Evolutionary conservation across 2,888 invertebrate species (phyloP).

Genomic region (Cheilosia vulpina): DNA sequence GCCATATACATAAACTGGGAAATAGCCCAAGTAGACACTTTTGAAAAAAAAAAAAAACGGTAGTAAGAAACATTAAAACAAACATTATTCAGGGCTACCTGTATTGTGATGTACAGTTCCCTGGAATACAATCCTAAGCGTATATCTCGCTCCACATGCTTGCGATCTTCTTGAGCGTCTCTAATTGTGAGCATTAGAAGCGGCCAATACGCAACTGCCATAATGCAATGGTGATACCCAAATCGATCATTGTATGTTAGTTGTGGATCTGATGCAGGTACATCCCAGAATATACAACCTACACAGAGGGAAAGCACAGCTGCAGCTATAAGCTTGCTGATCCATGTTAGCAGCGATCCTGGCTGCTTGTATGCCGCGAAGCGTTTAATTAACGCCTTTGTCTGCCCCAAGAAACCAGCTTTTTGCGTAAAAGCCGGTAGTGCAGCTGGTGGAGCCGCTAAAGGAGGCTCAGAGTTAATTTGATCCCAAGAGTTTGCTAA

Average conservation of each 20-base stretch:
- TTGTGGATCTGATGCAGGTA: constrained; percentile 90
- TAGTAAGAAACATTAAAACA: not conserved
- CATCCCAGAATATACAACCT: constrained; percentile 95
- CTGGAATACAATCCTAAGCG: constrained; percentile 91
- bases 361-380: constrained; percentile 91
- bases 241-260: constrained; percentile 90
- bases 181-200: constrained; percentile 86
- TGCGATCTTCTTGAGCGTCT: constrained; percentile 84
- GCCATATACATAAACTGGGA: constrained; percentile 91
- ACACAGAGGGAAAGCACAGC: constrained; percentile 92
- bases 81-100: constrained; percentile 85
- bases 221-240: constrained; percentile 93
- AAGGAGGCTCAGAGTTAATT: constrained; percentile 84
- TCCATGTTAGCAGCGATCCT: constrained; percentile 91
- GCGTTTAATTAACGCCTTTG: constrained; percentile 86
- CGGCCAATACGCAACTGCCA: constrained; percentile 92
- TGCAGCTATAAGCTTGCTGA: constrained; percentile 90
- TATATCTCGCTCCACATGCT: constrained; percentile 91
- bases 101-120: constrained; percentile 90
- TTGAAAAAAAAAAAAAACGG: not conserved
- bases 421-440: constrained; percentile 87
- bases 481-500: constrained; percentile 89
- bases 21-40: constrained; percentile 93
- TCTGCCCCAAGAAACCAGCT: constrained; percentile 88
- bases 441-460: constrained; percentile 90